phyloP scores from a whole-genome alignment of 2,888 invertebrate genomes.

The Cantharis flavilabris region DNA sequence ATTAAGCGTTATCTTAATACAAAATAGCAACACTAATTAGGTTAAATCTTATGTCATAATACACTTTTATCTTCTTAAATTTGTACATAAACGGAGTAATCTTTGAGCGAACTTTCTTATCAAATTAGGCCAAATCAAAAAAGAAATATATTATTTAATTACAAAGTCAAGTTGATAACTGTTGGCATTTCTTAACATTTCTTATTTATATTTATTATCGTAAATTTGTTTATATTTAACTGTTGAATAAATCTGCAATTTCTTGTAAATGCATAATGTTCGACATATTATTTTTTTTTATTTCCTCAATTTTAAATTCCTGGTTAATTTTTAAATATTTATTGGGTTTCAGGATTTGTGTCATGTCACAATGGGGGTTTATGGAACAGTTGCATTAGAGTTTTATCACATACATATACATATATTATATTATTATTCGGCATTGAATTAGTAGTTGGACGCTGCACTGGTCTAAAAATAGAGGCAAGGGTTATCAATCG shows the following conservation, averaged over 20 bases:
- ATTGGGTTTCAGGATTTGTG: background rate
- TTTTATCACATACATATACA: background rate
- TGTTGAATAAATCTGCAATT: background rate
- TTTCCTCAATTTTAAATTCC: background rate
- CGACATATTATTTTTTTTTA: background rate
- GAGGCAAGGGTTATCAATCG: background rate
- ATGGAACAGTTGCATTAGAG: background rate
- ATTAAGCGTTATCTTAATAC: background rate
- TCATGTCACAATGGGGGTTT: background rate
- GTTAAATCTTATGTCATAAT: constrained; percentile 7
- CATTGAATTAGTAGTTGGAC: background rate
- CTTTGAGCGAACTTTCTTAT: constrained; percentile 12
- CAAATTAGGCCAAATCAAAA: constrained; percentile 1
- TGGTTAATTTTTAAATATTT: background rate
- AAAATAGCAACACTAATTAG: constrained; percentile 8
- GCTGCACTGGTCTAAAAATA: background rate
- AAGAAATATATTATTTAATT: background rate
- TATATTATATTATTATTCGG: too few relatives aligned
- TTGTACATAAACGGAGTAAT: constrained; percentile 6
- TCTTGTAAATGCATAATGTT: background rate
- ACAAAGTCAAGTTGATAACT: background rate
- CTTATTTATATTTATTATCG: background rate
- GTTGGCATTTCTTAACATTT: background rate
- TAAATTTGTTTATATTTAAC: background rate
- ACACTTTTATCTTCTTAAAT: background rate